These are phyloP conservation scores for Acanthurus leucopareius DNA, from an alignment of 2,797 vertebrate species.

Conservation along the genomic window DNA sequence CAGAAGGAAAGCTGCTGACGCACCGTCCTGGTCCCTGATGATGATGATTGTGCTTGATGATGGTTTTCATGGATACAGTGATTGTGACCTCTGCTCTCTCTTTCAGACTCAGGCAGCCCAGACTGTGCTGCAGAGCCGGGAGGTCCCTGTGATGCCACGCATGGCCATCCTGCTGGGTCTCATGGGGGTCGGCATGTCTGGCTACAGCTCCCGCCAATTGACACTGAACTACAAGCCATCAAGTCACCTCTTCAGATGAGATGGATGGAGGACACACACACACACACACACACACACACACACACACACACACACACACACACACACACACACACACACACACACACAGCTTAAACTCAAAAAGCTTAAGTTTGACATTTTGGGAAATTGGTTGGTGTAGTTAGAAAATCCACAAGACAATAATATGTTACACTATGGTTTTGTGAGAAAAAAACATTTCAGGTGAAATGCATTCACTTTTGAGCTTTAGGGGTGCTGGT, in stretches of 20 bases:
- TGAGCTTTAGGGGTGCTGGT: neutral
- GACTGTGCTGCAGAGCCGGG: slow-evolving; percentile 72
- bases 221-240: slow-evolving; percentile 83
- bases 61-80: neutral
- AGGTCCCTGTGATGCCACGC: slow-evolving; percentile 60
- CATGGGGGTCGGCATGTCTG: slow-evolving; percentile 83
- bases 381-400: neutral
- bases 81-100: slow-evolving; percentile 61
- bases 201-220: slow-evolving; percentile 86
- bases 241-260: slow-evolving; percentile 78
- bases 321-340: neutral
- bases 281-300: slow-evolving; percentile 1
- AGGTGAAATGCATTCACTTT: neutral
- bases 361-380: slow-evolving; percentile 1
- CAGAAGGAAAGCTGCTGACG: slow-evolving; percentile 25
- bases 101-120: slow-evolving; percentile 85
- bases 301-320: slow-evolving; percentile 10
- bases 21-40: neutral
- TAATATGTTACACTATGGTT: neutral
- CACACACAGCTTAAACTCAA: neutral
- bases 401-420: neutral
- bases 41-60: neutral
- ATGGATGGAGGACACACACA: slow-evolving; percentile 8
- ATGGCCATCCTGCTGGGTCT: slow-evolving; percentile 83
- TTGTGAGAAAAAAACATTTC: neutral